phyloP scores from a whole-genome alignment of 1,140 invertebrate genomes.

The Calephelis nemesis region DNA sequence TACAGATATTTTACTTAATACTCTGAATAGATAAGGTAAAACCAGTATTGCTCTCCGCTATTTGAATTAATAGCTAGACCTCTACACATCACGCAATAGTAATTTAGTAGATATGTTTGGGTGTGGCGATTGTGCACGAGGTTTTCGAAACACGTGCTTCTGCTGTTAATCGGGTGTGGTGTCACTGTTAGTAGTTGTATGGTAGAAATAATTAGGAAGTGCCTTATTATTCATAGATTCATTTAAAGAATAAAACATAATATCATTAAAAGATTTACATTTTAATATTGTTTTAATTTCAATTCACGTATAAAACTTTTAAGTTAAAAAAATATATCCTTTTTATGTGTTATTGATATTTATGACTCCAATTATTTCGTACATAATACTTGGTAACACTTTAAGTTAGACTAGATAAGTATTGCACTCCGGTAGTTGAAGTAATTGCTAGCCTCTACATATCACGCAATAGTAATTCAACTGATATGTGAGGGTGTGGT shows the following conservation, averaged over 20 bases:
- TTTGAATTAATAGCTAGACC: slow-evolving; percentile 3
- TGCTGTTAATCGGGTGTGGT: slow-evolving; percentile 23
- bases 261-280: too few species aligned
- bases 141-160: slow-evolving; percentile 23
- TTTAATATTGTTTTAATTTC: too few species aligned
- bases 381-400: too few species aligned
- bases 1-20: too few species aligned
- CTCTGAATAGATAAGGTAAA: neutral
- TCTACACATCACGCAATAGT: slow-evolving; percentile 18
- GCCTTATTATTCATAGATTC: too few species aligned
- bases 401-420: neutral
- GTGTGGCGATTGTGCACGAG: slow-evolving; percentile 18
- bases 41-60: neutral
- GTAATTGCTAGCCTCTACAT: slow-evolving; percentile 9
- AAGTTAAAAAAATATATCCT: too few species aligned
- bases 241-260: too few species aligned
- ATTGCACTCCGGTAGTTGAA: neutral
- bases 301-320: too few species aligned
- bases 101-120: slow-evolving; percentile 4
- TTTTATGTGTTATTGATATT: too few species aligned
- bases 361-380: too few species aligned
- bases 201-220: too few species aligned
- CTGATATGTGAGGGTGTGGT: slow-evolving; percentile 17
- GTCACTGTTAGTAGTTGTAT: slow-evolving; percentile 14
- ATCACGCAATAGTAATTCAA: slow-evolving; percentile 19